Percentiles rank a stretch among this genome's conserved stretches.
These are phyloP conservation scores for Scylla paramamosain DNA, from an alignment of 1,140 invertebrate genomes.

Conservation along the genomic window DNA sequence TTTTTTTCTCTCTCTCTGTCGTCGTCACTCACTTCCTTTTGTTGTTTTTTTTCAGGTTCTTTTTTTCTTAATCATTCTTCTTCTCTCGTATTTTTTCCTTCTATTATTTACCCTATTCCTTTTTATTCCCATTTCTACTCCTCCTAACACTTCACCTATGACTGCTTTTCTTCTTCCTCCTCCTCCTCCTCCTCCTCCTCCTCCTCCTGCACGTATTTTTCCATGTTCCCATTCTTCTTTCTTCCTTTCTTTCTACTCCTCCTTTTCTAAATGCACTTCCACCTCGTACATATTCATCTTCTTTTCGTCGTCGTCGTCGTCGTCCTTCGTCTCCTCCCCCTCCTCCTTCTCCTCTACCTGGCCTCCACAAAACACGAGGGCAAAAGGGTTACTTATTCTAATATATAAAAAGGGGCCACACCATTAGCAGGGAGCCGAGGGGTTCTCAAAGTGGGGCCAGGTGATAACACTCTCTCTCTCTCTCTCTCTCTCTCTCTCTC, in stretches of 20 bases:
- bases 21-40: too few relatives aligned
- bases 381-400: constrained; percentile 9
- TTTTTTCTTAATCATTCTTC: too few relatives aligned
- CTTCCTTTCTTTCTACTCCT: too few relatives aligned
- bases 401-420: not conserved
- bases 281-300: too few relatives aligned
- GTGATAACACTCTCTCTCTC: constrained; percentile 35
- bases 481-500: constrained; percentile 50
- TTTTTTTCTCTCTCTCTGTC: too few relatives aligned
- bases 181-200: too few relatives aligned
- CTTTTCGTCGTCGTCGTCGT: not conserved
- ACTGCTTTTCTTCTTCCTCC: not conserved
- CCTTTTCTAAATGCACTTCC: too few relatives aligned
- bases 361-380: not conserved
- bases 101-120: too few relatives aligned
- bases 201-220: too few relatives aligned
- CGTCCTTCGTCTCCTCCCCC: not conserved
- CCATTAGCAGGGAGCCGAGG: not conserved
- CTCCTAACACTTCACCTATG: not conserved
- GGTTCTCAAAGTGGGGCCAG: not conserved
- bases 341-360: not conserved
- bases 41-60: too few relatives aligned
- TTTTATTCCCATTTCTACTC: not conserved
- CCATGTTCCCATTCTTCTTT: too few relatives aligned
- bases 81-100: too few relatives aligned